Evolutionary conservation across 1,140 invertebrate genomes (phyloP), one percentile per base, ranked within the genome.

Genomic region (Zaprionus capensis): DNA sequence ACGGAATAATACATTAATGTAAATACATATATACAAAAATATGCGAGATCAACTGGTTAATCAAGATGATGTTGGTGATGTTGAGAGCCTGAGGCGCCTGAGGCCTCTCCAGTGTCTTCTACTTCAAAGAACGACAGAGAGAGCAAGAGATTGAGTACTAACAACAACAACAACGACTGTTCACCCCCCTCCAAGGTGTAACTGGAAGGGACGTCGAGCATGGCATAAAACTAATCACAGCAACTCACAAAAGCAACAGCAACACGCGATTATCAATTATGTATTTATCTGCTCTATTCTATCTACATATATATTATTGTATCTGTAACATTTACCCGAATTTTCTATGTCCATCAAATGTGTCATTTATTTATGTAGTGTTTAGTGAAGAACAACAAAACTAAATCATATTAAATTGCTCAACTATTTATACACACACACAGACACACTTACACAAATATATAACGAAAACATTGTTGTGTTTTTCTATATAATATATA

Each of bases 171-270:
- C 74, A 79, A 76, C 68, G 64, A 82, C 73, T 81, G 91, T 68
- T 92, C 91, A 91, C 88, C 91, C 91, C 86, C 88, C 78, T 87
- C 91, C 91, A 72, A 58, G 26, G n/a, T 14, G 28, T 56, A 59
- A 59, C 59, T 91, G 91, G 91, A 91, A 82, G 83, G 91, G 91
- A 91, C 88, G 82, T 82, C 71, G 91, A 92, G 91, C 91, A 92
- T 82, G 41, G 75, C 62, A 51, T 76, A 56, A 53, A 69, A 73
- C 66, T 83, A 81, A 90, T 62, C 69, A 73, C 55, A 70, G 64
- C 65, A 65, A 76, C 55, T 57, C 34, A 78, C 49, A 76, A 71
- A 26, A 61, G 11, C 44, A 65, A 49, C 56, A 76, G 9, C 59
- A 38, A 67, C 34, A 64, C 46, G 41, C 5, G 17, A 44, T 15